Evolutionary conservation across 2,888 invertebrate species (phyloP).

Genomic region (Latrodectus elegans): DNA sequence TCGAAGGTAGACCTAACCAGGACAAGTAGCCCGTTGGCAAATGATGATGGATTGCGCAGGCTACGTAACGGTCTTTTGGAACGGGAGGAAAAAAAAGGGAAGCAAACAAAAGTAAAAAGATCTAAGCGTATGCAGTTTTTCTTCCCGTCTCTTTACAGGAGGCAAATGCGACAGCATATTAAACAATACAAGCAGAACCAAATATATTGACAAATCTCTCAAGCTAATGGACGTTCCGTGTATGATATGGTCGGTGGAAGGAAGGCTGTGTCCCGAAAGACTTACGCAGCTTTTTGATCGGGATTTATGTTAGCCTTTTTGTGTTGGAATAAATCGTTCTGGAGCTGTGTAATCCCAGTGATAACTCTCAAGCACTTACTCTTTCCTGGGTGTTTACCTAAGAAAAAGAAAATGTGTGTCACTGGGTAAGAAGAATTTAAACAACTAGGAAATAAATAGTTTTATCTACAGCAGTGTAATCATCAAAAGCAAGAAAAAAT

Average conservation of each 20-base stretch:
- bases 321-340: constrained; percentile 49
- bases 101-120: constrained; percentile 9
- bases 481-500: too few relatives aligned
- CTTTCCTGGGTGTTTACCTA: neutral
- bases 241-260: constrained; percentile 24
- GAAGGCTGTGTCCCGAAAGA: neutral
- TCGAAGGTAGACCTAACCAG: constrained; percentile 39
- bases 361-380: constrained; percentile 30
- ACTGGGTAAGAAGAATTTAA: neutral
- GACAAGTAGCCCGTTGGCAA: constrained; percentile 57
- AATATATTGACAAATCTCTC: constrained; percentile 59
- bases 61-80: constrained; percentile 20
- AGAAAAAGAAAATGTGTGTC: constrained; percentile 2
- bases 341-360: constrained; percentile 38
- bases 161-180: constrained; percentile 41
- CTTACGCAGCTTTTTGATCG: constrained; percentile 16
- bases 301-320: constrained; percentile 51
- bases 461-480: too few relatives aligned
- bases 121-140: constrained; percentile 28
- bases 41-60: constrained; percentile 54
- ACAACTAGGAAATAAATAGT: neutral
- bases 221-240: constrained; percentile 52
- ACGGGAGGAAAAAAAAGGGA: constrained; percentile 10
- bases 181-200: constrained; percentile 58
- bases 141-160: constrained; percentile 28